Evolutionary conservation across 2,113 vertebrate genomes (phyloP).

Genomic region (Entomyzon cyanotis): DNA sequence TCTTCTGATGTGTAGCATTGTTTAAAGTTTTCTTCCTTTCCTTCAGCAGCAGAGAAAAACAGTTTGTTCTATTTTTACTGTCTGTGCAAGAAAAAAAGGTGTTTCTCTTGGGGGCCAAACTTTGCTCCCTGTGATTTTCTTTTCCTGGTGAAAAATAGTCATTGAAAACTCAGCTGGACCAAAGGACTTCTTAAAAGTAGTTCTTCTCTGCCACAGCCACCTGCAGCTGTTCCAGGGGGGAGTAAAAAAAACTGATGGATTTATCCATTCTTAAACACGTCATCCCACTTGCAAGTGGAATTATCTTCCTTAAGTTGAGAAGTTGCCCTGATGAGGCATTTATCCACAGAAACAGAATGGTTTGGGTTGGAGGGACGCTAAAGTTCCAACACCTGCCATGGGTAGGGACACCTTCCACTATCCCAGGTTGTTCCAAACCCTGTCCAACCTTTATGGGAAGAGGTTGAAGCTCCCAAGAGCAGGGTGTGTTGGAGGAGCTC

Average conservation of each 20-base stretch:
- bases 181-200: background rate
- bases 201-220: background rate
- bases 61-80: background rate
- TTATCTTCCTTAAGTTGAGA: background rate
- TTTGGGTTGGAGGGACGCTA: background rate
- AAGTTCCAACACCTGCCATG: background rate
- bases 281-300: background rate
- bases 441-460: rapidly evolving
- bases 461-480: background rate
- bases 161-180: background rate
- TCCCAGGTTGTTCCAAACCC: background rate
- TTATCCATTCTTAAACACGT: background rate
- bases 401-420: background rate
- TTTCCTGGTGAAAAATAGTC: background rate
- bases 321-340: background rate
- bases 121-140: background rate
- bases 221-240: background rate
- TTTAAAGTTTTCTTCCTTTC: background rate
- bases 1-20: background rate
- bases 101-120: background rate
- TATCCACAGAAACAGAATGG: background rate
- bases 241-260: background rate
- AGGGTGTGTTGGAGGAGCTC: background rate
- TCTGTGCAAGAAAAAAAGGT: background rate
- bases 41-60: background rate